Conservation (phyloP, 1,140 invertebrate genomes). For the Drosophila lacteicornis region DNA sequence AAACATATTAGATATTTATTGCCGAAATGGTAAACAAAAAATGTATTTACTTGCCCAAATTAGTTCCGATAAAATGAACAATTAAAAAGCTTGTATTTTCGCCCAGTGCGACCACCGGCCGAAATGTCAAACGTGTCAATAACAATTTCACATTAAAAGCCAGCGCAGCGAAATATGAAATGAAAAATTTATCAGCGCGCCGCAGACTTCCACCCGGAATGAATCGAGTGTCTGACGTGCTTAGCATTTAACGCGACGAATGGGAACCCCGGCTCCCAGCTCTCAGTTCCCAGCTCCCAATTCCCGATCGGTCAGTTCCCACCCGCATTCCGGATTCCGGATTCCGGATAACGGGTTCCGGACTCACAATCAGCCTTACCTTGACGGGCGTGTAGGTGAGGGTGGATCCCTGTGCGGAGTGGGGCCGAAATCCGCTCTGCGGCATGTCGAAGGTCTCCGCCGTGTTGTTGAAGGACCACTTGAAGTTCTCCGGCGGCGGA, state of each 20-base stretch:
- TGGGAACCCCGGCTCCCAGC: background rate
- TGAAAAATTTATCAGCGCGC: constrained; percentile 58
- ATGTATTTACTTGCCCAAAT: too few relatives aligned
- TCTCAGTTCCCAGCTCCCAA: background rate
- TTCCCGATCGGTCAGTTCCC: constrained; percentile 3
- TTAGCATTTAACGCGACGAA: constrained; percentile 49
- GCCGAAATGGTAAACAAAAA: too few relatives aligned
- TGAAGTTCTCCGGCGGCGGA: constrained; percentile 92
- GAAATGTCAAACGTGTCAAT: constrained; percentile 80
- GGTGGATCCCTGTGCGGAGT: constrained; percentile 88
- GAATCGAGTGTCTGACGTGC: constrained; percentile 24
- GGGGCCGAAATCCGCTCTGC: constrained; percentile 85
- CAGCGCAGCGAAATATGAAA: constrained; percentile 48
- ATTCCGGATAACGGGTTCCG: background rate
- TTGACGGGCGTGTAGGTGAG: constrained; percentile 92
- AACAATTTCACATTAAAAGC: constrained; percentile 66
- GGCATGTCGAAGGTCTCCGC: constrained; percentile 92
- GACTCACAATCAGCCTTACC: constrained; percentile 60
- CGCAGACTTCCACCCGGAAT: constrained; percentile 34
- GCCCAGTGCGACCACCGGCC: constrained; percentile 17
- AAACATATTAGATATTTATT: too few relatives aligned
- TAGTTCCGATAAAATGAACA: background rate
- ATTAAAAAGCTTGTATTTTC: background rate
- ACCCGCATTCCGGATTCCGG: background rate
- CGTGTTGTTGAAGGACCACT: constrained; percentile 96